A percentile compares a stretch with the other conserved stretches of the same genome.
These are phyloP conservation scores for Cichladusa arquata DNA, from an alignment of 2,113 vertebrate genomes.

Conservation along the genomic window DNA sequence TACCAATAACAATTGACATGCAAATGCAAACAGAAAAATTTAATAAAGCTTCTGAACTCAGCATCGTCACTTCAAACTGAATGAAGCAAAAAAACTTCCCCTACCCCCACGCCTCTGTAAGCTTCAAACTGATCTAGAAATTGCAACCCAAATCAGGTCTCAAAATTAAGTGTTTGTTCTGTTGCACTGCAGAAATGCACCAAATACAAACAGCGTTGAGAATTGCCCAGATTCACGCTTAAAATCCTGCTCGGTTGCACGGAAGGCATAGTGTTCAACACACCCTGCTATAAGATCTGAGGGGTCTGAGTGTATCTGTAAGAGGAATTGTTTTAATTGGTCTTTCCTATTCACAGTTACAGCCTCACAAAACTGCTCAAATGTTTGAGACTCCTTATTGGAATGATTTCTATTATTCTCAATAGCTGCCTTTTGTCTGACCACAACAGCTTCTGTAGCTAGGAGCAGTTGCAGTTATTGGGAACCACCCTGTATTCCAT, in stretches of 20 bases:
- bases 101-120: neutral
- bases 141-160: neutral
- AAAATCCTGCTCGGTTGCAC: slow-evolving; percentile 10
- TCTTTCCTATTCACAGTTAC: neutral
- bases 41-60: neutral
- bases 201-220: neutral
- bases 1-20: neutral
- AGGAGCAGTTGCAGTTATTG: neutral
- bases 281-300: neutral
- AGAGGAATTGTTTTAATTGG: neutral
- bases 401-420: neutral
- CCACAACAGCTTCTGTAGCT: neutral
- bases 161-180: neutral
- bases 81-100: neutral
- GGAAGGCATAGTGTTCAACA: neutral
- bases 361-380: neutral
- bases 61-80: neutral
- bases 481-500: neutral
- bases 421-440: neutral
- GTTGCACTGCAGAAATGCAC: neutral
- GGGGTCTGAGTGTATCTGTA: neutral
- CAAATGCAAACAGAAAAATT: neutral
- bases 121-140: neutral
- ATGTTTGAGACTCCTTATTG: neutral
- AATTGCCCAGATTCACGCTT: neutral